Conservation (phyloP, 2,797 vertebrate genomes). For the Gorsachius magnificus region DNA sequence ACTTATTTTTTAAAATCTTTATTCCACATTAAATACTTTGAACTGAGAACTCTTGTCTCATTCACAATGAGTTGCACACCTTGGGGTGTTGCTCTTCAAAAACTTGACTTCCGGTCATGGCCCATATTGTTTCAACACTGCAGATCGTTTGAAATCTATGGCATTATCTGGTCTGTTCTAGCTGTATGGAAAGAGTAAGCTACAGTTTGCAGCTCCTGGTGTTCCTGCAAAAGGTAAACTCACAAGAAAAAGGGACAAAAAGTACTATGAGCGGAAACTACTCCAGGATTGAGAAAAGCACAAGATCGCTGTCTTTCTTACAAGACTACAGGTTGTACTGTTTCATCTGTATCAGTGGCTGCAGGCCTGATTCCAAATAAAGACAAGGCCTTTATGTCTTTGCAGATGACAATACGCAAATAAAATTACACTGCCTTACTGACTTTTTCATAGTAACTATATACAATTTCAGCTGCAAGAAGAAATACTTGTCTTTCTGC, state of each 20-base stretch:
- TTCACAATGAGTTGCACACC: not conserved
- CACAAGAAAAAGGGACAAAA: not conserved
- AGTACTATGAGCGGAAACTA: not conserved
- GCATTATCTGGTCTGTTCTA: not conserved
- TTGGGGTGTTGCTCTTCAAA: not conserved
- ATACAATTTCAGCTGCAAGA: not conserved
- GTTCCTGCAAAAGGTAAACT: not conserved
- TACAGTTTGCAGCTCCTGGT: not conserved
- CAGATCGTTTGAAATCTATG: not conserved
- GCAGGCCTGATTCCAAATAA: not conserved
- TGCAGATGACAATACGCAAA: not conserved
- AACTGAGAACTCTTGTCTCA: not conserved
- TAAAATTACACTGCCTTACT: not conserved
- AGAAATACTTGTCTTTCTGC: not conserved
- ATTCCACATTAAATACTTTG: not conserved
- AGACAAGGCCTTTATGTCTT: not conserved
- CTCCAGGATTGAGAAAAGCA: not conserved
- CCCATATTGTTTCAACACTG: not conserved
- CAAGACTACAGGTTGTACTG: not conserved
- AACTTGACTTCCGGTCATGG: not conserved
- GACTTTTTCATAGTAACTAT: not conserved
- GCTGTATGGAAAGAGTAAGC: not conserved
- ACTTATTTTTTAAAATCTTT: not conserved
- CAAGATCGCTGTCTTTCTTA: not conserved
- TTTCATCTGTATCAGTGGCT: not conserved